Evolutionary conservation across 2,113 vertebrate genomes (phyloP).

Genomic region (Hoplias malabaricus): DNA sequence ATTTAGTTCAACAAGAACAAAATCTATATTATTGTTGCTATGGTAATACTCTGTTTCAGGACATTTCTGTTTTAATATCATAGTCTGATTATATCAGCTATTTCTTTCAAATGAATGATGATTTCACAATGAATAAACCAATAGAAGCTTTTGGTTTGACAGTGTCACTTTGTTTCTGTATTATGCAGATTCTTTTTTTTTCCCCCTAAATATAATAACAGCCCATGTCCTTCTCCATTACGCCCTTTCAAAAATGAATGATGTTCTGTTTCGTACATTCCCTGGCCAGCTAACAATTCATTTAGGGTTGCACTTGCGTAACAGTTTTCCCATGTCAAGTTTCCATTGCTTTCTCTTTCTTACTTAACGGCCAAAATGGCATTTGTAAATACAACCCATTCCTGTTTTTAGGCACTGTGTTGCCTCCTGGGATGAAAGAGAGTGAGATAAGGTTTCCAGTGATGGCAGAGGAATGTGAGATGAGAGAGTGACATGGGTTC

Average conservation of each 20-base stretch:
- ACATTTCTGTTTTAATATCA: too few species aligned
- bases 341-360: too few species aligned
- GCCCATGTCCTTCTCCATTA: background rate
- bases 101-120: too few species aligned
- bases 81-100: too few species aligned
- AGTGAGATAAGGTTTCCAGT: background rate
- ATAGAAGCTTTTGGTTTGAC: too few species aligned
- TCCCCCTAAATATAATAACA: background rate
- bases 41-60: too few species aligned
- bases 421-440: background rate
- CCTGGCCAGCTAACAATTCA: background rate
- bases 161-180: background rate
- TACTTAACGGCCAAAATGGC: background rate
- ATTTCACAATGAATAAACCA: too few species aligned
- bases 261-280: conserved; percentile 1
- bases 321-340: background rate
- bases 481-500: background rate
- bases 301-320: background rate
- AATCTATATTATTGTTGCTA: background rate
- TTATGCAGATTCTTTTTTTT: background rate
- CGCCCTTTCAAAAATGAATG: background rate
- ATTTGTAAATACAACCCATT: background rate
- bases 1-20: background rate
- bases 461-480: background rate
- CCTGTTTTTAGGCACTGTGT: background rate